Evolutionary conservation across 2,113 vertebrate species (phyloP).

Genomic region (Platycercus adscitus): DNA sequence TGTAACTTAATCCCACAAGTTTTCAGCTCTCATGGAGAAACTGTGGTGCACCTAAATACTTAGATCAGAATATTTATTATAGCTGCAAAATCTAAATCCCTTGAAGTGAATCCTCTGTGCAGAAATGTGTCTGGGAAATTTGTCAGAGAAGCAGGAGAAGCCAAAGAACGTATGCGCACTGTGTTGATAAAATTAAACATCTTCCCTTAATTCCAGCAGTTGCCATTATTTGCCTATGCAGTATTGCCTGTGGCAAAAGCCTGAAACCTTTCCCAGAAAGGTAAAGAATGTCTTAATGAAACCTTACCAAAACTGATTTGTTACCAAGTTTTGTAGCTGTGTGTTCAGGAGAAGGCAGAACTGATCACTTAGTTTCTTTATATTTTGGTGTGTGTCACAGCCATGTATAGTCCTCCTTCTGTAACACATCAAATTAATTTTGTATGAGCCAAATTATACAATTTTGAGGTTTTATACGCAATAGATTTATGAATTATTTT

Average conservation of each 20-base stretch:
- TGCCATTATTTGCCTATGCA: neutral
- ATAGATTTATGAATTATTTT: neutral
- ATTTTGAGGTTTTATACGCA: neutral
- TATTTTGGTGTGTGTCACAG: accelerated
- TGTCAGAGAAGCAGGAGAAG: neutral
- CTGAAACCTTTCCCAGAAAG: neutral
- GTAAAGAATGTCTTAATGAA: neutral
- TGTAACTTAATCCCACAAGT: neutral
- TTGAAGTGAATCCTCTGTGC: neutral
- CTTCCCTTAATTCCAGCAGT: neutral
- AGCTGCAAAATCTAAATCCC: accelerated
- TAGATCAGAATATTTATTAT: neutral
- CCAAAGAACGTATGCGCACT: accelerated
- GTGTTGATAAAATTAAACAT: neutral
- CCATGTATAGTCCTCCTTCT: neutral
- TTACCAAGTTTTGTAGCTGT: neutral
- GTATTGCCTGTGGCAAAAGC: neutral
- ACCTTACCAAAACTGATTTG: neutral
- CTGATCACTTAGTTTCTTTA: neutral
- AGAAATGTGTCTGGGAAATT: neutral
- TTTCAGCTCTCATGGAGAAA: accelerated
- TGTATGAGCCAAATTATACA: neutral
- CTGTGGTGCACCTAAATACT: neutral
- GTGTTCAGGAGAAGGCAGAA: neutral
- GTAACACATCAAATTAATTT: neutral